phyloP scores from a whole-genome alignment of 2,797 vertebrate species.

The Gymnothorax javanicus region DNA sequence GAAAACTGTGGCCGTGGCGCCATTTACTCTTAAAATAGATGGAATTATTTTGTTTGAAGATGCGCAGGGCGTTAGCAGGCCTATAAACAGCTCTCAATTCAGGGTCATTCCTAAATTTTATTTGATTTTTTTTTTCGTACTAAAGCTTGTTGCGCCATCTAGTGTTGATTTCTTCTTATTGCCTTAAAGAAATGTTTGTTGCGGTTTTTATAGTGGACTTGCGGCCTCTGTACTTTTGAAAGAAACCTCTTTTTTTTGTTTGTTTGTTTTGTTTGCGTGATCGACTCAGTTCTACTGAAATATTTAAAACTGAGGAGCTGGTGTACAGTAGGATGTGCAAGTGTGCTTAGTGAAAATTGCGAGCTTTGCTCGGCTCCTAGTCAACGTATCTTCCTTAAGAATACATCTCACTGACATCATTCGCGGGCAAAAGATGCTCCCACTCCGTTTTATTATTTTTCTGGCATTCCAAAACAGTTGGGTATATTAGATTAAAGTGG shows the following conservation, averaged over 20 bases:
- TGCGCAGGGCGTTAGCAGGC: not conserved
- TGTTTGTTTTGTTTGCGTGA: not conserved
- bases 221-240: not conserved
- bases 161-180: slow-evolving; percentile 50
- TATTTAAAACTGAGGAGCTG: not conserved
- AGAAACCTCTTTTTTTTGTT: no score
- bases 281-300: not conserved
- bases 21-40: slow-evolving; percentile 4
- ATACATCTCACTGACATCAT: not conserved
- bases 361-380: not conserved
- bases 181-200: not conserved
- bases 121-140: not conserved
- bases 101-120: not conserved
- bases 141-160: slow-evolving; percentile 67
- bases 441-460: slow-evolving; percentile 41
- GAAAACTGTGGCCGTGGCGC: not conserved
- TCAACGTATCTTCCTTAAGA: not conserved
- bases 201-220: not conserved
- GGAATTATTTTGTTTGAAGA: not conserved
- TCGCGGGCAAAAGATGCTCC: slow-evolving; percentile 19
- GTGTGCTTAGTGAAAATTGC: not conserved
- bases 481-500: slow-evolving; percentile 43
- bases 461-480: slow-evolving; percentile 34
- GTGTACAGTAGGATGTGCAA: not conserved
- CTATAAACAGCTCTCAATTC: not conserved